phyloP scores from a whole-genome alignment of 1,140 invertebrate species.

The Tetragnatha versicolor region DNA sequence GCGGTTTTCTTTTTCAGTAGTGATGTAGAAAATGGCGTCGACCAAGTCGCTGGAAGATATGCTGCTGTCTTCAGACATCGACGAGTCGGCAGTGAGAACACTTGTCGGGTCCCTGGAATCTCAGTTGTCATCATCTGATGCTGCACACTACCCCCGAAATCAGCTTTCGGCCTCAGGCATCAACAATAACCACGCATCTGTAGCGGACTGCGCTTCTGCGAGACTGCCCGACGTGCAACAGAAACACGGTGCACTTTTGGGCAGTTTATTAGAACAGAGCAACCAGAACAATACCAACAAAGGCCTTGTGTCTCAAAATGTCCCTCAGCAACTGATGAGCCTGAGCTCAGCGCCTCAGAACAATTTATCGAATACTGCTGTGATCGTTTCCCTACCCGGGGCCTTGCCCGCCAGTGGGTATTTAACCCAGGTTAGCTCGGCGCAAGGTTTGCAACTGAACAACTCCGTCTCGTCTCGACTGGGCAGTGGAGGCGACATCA shows the following conservation, averaged over 20 bases:
- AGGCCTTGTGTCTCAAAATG: slow-evolving; percentile 3
- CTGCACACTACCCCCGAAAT: slow-evolving; percentile 65
- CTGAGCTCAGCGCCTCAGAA: slow-evolving; percentile 11
- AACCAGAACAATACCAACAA: slow-evolving; percentile 44
- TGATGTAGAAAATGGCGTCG: slow-evolving; percentile 86
- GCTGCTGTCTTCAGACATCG: slow-evolving; percentile 87
- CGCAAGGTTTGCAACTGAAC: slow-evolving; percentile 34
- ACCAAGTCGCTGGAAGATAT: slow-evolving; percentile 92
- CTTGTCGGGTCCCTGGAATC: slow-evolving; percentile 86
- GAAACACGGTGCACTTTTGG: slow-evolving; percentile 54
- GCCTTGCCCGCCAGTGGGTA: slow-evolving; percentile 55
- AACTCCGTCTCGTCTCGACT: slow-evolving; percentile 26
- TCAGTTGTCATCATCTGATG: slow-evolving; percentile 75
- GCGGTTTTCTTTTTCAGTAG: slow-evolving; percentile 53
- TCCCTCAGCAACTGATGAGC: slow-evolving; percentile 30
- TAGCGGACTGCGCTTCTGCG: slow-evolving; percentile 35
- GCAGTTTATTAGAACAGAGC: slow-evolving; percentile 53
- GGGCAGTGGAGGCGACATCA: slow-evolving; percentile 41
- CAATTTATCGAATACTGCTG: slow-evolving; percentile 45
- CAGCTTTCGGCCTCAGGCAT: slow-evolving; percentile 29
- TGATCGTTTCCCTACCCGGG: slow-evolving; percentile 53
- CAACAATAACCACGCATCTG: slow-evolving; percentile 52
- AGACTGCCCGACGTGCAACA: slow-evolving; percentile 35
- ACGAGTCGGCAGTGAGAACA: slow-evolving; percentile 85
- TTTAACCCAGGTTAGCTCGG: slow-evolving; percentile 50